A percentile compares a stretch with the other conserved stretches of the same genome.
Evolutionary conservation across 2,888 invertebrate genomes (phyloP).

Genomic region (Drosophila phalerata): DNA sequence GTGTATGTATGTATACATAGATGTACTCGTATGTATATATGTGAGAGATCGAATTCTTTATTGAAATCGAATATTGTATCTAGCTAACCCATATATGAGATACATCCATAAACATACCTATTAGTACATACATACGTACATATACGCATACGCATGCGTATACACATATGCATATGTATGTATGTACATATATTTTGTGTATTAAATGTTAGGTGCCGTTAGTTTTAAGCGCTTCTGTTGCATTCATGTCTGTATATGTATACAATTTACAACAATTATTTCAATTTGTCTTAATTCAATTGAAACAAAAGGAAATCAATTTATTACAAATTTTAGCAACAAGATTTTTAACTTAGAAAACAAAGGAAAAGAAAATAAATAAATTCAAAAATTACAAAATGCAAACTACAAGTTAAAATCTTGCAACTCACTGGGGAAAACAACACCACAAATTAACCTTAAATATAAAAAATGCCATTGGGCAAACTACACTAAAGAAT

Average conservation of each 20-base stretch:
- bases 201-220: constrained; percentile 68
- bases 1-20: constrained; percentile 42
- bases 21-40: constrained; percentile 41
- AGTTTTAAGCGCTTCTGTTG: constrained; percentile 76
- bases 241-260: constrained; percentile 38
- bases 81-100: constrained; percentile 18
- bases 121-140: constrained; percentile 5
- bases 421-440: constrained; percentile 83
- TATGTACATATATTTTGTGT: constrained; percentile 69
- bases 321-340: constrained; percentile 64
- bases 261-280: constrained; percentile 51
- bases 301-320: constrained; percentile 29
- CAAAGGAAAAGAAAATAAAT: constrained; percentile 42
- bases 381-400: constrained; percentile 36
- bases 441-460: constrained; percentile 82
- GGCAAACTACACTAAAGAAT: constrained; percentile 60
- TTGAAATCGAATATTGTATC: constrained; percentile 42
- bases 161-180: constrained; percentile 35
- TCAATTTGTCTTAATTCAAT: constrained; percentile 51
- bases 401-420: constrained; percentile 50
- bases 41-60: constrained; percentile 18
- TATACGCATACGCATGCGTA: constrained; percentile 19
- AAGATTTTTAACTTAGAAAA: constrained; percentile 72
- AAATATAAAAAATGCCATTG: constrained; percentile 52
- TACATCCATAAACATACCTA: constrained; percentile 4